Conservation (phyloP, 2,888 invertebrate species). For the Oxytorus armatus region DNA sequence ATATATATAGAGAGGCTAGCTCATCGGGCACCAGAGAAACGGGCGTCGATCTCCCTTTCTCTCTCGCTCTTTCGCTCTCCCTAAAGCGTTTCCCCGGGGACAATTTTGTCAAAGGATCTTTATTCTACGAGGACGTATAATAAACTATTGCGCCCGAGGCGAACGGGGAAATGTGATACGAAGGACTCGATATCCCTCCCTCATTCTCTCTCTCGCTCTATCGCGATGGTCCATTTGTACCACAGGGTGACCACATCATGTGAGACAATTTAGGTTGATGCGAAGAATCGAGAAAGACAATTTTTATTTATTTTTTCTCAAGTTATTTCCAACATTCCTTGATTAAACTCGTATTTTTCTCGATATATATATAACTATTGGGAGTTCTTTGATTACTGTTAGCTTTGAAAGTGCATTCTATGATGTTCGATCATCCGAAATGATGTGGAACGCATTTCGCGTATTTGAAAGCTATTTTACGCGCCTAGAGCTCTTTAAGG, state of each 20-base stretch:
- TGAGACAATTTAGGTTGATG: constrained; percentile 33
- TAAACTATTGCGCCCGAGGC: constrained; percentile 80
- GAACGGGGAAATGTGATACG: constrained; percentile 81
- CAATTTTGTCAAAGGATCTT: constrained; percentile 85
- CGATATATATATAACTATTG: too few species aligned
- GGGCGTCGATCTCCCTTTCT: constrained; percentile 21
- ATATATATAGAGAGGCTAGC: constrained; percentile 46
- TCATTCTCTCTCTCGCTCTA: constrained; percentile 8
- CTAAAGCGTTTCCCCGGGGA: constrained; percentile 82
- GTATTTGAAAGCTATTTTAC: too few species aligned
- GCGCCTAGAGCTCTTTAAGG: too few species aligned
- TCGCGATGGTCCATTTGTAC: constrained; percentile 35
- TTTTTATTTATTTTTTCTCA: neutral
- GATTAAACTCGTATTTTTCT: too few species aligned
- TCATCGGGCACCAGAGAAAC: constrained; percentile 44
- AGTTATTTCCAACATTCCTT: neutral
- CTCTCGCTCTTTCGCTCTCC: constrained; percentile 68
- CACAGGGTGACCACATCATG: constrained; percentile 4
- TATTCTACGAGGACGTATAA: constrained; percentile 83
- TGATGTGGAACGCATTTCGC: too few species aligned
- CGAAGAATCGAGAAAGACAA: neutral
- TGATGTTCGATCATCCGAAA: too few species aligned
- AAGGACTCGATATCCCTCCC: constrained; percentile 66
- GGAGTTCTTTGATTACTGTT: too few species aligned
- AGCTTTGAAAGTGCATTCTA: too few species aligned